Percentiles rank a stretch among this genome's conserved stretches.
Conservation (phyloP, 2,888 invertebrate genomes). For the Tenthredo scrophulariae region DNA sequence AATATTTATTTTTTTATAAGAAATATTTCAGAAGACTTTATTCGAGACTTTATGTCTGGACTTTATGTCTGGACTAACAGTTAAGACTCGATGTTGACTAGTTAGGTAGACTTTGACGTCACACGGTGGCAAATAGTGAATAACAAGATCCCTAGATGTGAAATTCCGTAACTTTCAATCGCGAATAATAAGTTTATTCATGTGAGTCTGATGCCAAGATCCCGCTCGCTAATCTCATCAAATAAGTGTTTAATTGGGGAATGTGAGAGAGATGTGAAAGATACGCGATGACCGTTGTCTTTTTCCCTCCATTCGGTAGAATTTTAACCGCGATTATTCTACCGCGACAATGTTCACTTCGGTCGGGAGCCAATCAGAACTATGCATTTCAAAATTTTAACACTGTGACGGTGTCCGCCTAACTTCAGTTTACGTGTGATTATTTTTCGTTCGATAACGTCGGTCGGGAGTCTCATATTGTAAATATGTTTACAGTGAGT, state of each 20-base stretch:
- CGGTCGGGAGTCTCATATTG: background rate
- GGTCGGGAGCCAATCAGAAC: background rate
- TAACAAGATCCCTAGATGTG: background rate
- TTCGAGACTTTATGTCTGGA: background rate
- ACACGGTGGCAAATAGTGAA: background rate
- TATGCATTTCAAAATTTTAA: background rate
- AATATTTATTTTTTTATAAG: background rate
- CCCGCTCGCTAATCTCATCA: background rate
- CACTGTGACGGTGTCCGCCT: background rate
- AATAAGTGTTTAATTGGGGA: background rate
- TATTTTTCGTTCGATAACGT: background rate
- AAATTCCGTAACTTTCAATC: background rate
- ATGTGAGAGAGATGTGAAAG: background rate
- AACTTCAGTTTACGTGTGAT: background rate
- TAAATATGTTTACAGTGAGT: background rate
- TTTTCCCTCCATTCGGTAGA: background rate
- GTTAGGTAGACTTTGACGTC: background rate
- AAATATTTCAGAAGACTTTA: background rate
- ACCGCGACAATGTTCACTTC: background rate
- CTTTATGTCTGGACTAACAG: background rate
- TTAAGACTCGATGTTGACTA: slow-evolving; percentile 8
- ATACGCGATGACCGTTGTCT: background rate
- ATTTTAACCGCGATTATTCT: background rate
- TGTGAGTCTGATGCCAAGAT: background rate
- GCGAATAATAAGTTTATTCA: background rate